phyloP scores from a whole-genome alignment of 2,888 invertebrate species.

The Diogma glabrata region DNA sequence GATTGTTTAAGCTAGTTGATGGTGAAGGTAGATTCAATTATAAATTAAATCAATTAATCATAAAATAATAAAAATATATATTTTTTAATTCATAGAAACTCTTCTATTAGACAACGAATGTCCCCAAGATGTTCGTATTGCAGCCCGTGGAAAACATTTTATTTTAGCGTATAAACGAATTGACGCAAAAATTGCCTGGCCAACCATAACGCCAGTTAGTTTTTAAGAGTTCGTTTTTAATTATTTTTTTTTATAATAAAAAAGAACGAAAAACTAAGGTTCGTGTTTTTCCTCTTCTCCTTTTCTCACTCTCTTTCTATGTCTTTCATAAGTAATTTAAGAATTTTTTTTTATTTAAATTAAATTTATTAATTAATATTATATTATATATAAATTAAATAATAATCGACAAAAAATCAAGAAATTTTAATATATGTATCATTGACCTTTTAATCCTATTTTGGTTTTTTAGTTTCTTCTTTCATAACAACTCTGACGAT shows the following conservation, averaged over 20 bases:
- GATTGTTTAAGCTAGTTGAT: conserved; percentile 77
- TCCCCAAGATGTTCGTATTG: conserved; percentile 73
- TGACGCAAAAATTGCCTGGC: conserved; percentile 97
- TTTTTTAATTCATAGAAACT: conserved; percentile 55
- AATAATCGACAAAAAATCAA: too few relatives aligned
- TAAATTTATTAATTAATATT: too few relatives aligned
- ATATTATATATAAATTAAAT: too few relatives aligned
- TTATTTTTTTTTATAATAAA: neutral
- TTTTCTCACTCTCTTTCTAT: too few relatives aligned
- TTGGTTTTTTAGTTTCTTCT: too few relatives aligned
- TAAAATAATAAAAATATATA: neutral
- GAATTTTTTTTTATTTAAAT: too few relatives aligned
- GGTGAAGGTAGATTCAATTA: conserved; percentile 63
- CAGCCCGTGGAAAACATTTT: conserved; percentile 67
- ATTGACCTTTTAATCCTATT: too few relatives aligned
- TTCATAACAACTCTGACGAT: too few relatives aligned
- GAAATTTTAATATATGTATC: too few relatives aligned
- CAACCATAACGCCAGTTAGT: conserved; percentile 31
- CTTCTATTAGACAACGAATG: conserved; percentile 79
- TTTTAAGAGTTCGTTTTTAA: conserved; percentile 7
- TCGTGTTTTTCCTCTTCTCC: conserved; percentile 3
- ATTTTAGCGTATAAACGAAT: conserved; percentile 90
- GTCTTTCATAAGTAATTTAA: too few relatives aligned
- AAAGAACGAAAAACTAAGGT: conserved; percentile 2
- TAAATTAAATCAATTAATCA: too few relatives aligned